Evolutionary conservation across 2,113 vertebrate genomes (phyloP).

Genomic region (Procapra przewalskii): DNA sequence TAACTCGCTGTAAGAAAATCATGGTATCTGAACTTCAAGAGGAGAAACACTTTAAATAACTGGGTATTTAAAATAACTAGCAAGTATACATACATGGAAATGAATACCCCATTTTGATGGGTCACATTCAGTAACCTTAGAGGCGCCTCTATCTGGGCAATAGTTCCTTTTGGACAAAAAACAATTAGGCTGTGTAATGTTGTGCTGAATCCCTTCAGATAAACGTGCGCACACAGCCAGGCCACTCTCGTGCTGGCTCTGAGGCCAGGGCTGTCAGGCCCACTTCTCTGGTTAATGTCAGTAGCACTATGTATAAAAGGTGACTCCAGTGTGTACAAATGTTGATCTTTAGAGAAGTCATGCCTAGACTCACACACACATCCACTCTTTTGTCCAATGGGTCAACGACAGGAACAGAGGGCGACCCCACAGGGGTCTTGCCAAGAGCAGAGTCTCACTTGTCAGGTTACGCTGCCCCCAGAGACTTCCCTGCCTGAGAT

Average conservation of each 20-base stretch:
- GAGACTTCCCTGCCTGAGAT: constrained; percentile 66
- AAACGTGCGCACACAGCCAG: constrained; percentile 72
- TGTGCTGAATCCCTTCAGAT: constrained; percentile 79
- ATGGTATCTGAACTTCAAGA: neutral
- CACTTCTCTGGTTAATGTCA: constrained; percentile 86
- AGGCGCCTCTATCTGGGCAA: constrained; percentile 72
- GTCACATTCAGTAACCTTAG: constrained; percentile 62
- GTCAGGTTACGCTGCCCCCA: constrained; percentile 68
- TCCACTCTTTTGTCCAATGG: constrained; percentile 83
- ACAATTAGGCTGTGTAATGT: constrained; percentile 82
- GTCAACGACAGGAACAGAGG: constrained; percentile 81
- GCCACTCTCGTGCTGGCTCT: constrained; percentile 76
- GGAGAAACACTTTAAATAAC: neutral
- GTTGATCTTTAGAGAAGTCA: constrained; percentile 88
- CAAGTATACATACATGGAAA: constrained; percentile 14
- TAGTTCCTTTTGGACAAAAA: constrained; percentile 73
- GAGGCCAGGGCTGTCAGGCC: constrained; percentile 82
- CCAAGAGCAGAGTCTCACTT: constrained; percentile 76
- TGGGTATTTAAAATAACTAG: constrained; percentile 40
- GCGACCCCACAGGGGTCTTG: constrained; percentile 76
- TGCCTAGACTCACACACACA: constrained; percentile 88
- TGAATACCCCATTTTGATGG: constrained; percentile 53
- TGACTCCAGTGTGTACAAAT: constrained; percentile 88
- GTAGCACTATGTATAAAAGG: constrained; percentile 86
- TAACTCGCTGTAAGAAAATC: neutral